Percentiles rank a stretch among this genome's conserved stretches.
These are phyloP conservation scores for Bimastos eiseni DNA, from an alignment of 2,888 invertebrate species.

Conservation along the genomic window DNA sequence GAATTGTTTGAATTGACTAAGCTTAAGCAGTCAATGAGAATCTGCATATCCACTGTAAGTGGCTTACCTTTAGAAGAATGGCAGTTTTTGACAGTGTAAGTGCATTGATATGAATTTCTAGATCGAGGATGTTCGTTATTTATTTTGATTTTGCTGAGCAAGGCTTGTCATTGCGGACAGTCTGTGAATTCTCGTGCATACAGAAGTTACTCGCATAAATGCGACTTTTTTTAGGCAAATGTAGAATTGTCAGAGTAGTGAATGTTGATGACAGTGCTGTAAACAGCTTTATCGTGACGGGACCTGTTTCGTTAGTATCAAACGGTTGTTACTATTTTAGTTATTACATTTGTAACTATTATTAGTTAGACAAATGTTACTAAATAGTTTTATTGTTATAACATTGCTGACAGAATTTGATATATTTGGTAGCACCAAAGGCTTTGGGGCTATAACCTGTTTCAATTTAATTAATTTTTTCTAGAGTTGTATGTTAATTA, in stretches of 20 bases:
- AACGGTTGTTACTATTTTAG: not conserved
- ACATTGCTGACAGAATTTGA: not conserved
- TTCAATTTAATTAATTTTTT: not conserved
- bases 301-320: not conserved
- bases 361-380: not conserved
- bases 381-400: not conserved
- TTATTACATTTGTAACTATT: not conserved
- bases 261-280: not conserved
- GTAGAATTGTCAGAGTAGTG: not conserved
- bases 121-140: not conserved
- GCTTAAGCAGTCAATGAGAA: too few relatives aligned
- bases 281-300: not conserved
- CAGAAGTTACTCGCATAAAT: not conserved
- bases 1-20: not conserved
- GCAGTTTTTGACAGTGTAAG: not conserved
- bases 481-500: not conserved
- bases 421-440: not conserved
- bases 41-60: too few relatives aligned
- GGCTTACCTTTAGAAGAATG: not conserved
- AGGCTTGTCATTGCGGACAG: not conserved
- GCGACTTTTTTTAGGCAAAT: slow-evolving; percentile 4
- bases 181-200: not conserved
- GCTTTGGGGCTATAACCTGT: not conserved
- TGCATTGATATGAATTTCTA: not conserved
- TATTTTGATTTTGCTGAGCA: not conserved